Percentiles rank a stretch among this genome's conserved stretches.
phyloP scores from a whole-genome alignment of 2,888 invertebrate species.

The Timandra comae region DNA sequence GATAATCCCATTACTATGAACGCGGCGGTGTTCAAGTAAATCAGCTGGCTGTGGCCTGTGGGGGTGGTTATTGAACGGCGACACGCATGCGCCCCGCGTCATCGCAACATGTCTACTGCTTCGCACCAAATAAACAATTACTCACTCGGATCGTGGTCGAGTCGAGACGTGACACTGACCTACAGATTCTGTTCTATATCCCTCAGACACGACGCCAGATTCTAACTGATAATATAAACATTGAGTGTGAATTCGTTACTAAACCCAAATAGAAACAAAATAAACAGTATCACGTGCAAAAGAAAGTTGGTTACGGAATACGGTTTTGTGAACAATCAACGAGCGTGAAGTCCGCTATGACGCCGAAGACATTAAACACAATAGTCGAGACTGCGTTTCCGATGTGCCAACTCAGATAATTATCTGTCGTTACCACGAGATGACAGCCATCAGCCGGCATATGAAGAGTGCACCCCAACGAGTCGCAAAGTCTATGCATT shows the following conservation, averaged over 20 bases:
- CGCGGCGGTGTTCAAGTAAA: constrained; percentile 30
- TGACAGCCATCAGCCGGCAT: constrained; percentile 24
- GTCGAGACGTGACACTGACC: constrained; percentile 54
- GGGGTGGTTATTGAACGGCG: constrained; percentile 60
- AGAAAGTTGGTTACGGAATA: constrained; percentile 62
- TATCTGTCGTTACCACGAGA: constrained; percentile 40
- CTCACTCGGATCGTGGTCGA: constrained; percentile 29
- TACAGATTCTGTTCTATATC: constrained; percentile 30
- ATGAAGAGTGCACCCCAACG: constrained; percentile 19
- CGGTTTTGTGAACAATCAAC: constrained; percentile 41
- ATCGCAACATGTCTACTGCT: constrained; percentile 31
- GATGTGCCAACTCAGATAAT: constrained; percentile 52
- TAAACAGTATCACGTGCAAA: constrained; percentile 60
- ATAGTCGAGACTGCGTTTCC: constrained; percentile 39
- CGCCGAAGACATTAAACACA: constrained; percentile 38
- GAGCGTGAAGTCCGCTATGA: constrained; percentile 57
- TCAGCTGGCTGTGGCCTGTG: constrained; percentile 45
- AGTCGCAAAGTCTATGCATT: constrained; percentile 2
- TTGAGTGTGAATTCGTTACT: constrained; percentile 2
- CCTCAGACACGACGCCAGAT: constrained; percentile 22
- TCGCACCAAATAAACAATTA: constrained; percentile 61
- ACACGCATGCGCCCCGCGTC: constrained; percentile 56
- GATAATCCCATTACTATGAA: constrained; percentile 7
- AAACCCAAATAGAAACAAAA: constrained; percentile 26
- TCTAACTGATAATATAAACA: neutral